Evolutionary conservation across 2,797 vertebrate genomes (phyloP).

Genomic region (Oryzias sinensis): DNA sequence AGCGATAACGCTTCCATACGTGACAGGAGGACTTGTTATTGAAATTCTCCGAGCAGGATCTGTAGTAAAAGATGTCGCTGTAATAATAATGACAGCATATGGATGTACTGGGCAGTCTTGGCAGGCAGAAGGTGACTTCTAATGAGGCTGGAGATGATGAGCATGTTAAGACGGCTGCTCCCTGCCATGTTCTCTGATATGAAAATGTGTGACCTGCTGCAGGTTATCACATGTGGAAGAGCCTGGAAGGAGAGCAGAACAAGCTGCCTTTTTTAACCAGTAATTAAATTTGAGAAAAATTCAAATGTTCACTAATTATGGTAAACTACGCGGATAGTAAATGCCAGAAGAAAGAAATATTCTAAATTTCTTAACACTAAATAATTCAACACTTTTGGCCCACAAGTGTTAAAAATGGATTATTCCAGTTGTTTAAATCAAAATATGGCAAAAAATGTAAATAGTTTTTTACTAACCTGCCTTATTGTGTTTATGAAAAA

Average conservation of each 20-base stretch:
- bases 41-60: conserved; percentile 10
- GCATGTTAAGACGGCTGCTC: conserved; percentile 33
- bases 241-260: not conserved
- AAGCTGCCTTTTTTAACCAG: not conserved
- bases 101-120: conserved; percentile 12
- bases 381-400: too few species aligned
- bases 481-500: too few species aligned
- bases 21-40: conserved; percentile 20
- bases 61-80: conserved; percentile 14
- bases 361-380: too few species aligned
- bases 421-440: too few species aligned
- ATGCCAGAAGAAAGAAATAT: too few species aligned
- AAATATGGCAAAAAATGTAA: too few species aligned
- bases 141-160: conserved; percentile 32
- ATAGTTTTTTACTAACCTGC: too few species aligned
- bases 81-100: conserved; percentile 37
- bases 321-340: too few species aligned
- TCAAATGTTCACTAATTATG: too few species aligned
- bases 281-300: too few species aligned
- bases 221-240: not conserved
- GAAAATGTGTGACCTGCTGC: not conserved
- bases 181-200: conserved; percentile 35
- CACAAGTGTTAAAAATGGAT: too few species aligned
- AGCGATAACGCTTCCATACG: too few species aligned
- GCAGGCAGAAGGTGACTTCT: conserved; percentile 36